These are phyloP conservation scores for Lepidocyrtoides sp. DNA, from an alignment of 2,888 invertebrate genomes.

Conservation along the genomic window DNA sequence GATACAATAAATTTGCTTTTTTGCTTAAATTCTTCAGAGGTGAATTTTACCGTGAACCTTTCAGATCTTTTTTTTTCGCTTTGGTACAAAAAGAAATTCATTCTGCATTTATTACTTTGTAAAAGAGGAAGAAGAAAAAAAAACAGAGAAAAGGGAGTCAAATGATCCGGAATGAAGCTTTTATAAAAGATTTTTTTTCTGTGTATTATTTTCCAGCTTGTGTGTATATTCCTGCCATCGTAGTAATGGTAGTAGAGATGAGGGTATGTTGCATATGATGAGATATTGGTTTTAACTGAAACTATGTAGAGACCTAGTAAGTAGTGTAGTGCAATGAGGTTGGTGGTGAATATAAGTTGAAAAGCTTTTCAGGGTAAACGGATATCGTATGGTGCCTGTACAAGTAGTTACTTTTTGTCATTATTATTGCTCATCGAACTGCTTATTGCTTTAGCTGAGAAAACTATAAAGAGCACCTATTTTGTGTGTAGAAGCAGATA, in stretches of 20 bases:
- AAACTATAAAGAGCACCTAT: conserved; percentile 6
- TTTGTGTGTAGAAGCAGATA: background rate
- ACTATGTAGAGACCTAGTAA: background rate
- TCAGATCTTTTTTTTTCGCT: conserved; percentile 53
- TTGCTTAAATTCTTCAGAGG: conserved; percentile 42
- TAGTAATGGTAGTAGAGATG: no score
- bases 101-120: conserved; percentile 62
- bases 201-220: background rate
- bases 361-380: conserved; percentile 17
- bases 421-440: conserved; percentile 38
- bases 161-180: conserved; percentile 79
- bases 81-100: conserved; percentile 59
- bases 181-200: conserved; percentile 37
- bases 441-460: background rate
- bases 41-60: conserved; percentile 57
- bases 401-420: conserved; percentile 13
- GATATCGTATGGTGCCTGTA: background rate
- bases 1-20: conserved; percentile 51
- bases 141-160: conserved; percentile 70
- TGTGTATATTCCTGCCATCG: background rate
- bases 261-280: background rate
- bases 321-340: background rate
- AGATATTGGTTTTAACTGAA: conserved; percentile 8
- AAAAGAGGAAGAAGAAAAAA: background rate
- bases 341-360: conserved; percentile 20